phyloP scores from a whole-genome alignment of 2,797 vertebrate genomes.

The Chelon auratus region DNA sequence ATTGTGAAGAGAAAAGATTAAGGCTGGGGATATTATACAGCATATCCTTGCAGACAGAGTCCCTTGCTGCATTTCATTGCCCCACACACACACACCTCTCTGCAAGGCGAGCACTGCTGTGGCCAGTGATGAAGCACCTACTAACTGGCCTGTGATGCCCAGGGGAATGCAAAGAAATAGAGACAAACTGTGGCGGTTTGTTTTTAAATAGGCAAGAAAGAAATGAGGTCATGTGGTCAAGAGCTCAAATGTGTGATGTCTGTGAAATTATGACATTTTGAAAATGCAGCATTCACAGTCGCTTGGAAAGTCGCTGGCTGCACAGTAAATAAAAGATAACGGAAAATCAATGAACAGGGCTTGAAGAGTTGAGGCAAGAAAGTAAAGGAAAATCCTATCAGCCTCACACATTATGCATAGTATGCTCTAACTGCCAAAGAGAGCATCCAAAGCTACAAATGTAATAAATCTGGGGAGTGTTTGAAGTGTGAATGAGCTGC shows the following conservation, averaged over 20 bases:
- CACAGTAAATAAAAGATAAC: neutral
- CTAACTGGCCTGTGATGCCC: conserved; percentile 19
- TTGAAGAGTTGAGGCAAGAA: no score
- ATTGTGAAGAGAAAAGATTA: conserved; percentile 6
- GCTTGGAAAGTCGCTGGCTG: neutral
- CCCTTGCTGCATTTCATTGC: conserved; percentile 30
- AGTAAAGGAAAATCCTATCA: no score
- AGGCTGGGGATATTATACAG: conserved; percentile 6
- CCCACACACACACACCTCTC: conserved; percentile 23
- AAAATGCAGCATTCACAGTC: neutral
- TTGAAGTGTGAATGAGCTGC: no score
- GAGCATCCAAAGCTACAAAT: no score
- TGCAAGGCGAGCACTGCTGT: conserved; percentile 27
- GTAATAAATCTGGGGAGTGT: no score
- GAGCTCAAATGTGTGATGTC: neutral
- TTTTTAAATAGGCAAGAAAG: conserved; percentile 25
- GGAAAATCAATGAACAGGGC: no score
- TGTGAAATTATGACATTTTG: neutral
- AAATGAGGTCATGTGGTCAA: conserved; percentile 28
- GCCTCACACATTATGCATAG: no score
- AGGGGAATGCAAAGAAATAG: conserved; percentile 30
- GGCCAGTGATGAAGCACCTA: conserved; percentile 54
- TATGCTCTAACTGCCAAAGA: no score
- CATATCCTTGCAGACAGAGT: conserved; percentile 9
- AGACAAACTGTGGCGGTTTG: conserved; percentile 42